These are phyloP conservation scores for Ostrea edulis DNA, from an alignment of 1,140 invertebrate species.

Conservation along the genomic window DNA sequence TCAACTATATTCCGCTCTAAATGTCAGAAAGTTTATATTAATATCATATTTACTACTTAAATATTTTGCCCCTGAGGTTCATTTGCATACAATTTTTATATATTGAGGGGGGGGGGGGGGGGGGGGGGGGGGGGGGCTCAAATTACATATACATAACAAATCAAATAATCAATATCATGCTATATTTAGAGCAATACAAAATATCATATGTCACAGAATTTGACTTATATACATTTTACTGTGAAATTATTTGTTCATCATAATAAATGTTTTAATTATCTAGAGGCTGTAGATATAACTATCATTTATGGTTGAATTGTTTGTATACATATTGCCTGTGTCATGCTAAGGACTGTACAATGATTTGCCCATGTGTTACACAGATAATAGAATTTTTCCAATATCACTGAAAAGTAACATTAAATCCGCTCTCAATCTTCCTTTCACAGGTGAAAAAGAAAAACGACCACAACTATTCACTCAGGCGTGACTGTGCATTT, in stretches of 20 bases:
- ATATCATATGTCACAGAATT: too few species aligned
- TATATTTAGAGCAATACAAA: too few species aligned
- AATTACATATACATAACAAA: too few species aligned
- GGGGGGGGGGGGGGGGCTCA: too few species aligned
- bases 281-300: too few species aligned
- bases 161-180: too few species aligned
- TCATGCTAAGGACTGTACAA: not conserved
- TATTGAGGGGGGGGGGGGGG: too few species aligned
- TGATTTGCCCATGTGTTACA: slow-evolving; percentile 1
- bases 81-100: too few species aligned
- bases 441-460: slow-evolving; percentile 17
- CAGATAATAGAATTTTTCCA: slow-evolving; percentile 31
- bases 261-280: too few species aligned
- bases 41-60: not conserved
- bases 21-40: not conserved
- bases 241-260: too few species aligned
- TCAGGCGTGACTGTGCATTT: not conserved
- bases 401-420: slow-evolving; percentile 36
- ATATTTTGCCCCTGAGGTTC: too few species aligned
- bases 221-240: too few species aligned
- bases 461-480: not conserved
- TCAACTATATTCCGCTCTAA: not conserved
- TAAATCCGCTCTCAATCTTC: slow-evolving; percentile 11
- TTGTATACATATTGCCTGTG: not conserved
- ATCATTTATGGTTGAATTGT: not conserved